A percentile compares a stretch with the other conserved stretches of the same genome.
Evolutionary conservation across 2,113 vertebrate species (phyloP).

Genomic region (Tinamus guttatus): DNA sequence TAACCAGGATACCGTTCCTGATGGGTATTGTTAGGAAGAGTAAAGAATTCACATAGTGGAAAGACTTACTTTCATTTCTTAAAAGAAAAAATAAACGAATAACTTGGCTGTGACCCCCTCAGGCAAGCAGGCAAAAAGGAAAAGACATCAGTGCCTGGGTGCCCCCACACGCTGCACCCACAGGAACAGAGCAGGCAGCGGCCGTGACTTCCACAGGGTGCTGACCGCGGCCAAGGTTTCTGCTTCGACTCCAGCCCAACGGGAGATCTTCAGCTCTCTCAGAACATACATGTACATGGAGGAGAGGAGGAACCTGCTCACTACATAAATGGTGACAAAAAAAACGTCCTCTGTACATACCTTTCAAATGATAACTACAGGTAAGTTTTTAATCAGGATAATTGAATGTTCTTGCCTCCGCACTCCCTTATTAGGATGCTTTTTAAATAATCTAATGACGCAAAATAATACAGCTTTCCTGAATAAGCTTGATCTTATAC

Average conservation of each 20-base stretch:
- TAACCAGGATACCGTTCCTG: not conserved
- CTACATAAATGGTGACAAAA: not conserved
- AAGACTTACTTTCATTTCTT: not conserved
- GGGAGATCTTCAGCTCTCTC: not conserved
- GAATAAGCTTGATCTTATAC: not conserved
- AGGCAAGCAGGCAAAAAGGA: not conserved
- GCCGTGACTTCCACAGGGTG: not conserved
- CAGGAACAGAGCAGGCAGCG: not conserved
- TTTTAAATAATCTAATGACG: constrained; percentile 47
- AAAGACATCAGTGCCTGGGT: too few relatives aligned
- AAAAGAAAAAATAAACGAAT: not conserved
- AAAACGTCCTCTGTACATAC: not conserved
- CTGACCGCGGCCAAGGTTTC: not conserved
- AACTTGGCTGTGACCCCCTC: not conserved
- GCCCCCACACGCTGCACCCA: too few relatives aligned
- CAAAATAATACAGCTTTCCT: constrained; percentile 30
- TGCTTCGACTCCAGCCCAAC: not conserved
- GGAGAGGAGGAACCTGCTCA: not conserved
- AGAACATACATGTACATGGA: fast-evolving
- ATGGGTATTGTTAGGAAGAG: not conserved
- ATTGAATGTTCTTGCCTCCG: not conserved
- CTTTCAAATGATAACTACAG: not conserved
- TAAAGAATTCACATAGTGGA: fast-evolving
- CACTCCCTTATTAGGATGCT: not conserved
- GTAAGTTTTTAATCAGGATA: constrained; percentile 11